Evolutionary conservation across 2,888 invertebrate species (phyloP).

Genomic region (Tiphia femorata): DNA sequence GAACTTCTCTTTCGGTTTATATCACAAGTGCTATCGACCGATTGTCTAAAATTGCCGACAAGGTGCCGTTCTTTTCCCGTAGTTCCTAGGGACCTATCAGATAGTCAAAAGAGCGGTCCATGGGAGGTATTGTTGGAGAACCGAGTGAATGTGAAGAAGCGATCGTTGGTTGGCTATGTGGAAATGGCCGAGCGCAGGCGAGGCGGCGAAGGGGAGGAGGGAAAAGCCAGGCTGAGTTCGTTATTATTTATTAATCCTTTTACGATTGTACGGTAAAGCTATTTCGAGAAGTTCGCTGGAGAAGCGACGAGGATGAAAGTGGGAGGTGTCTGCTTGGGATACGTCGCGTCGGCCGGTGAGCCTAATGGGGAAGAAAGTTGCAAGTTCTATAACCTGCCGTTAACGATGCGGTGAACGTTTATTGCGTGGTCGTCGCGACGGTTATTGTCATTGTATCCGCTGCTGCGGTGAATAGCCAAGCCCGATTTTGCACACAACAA

Average conservation of each 20-base stretch:
- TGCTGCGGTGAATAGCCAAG: no score
- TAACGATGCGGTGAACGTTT: constrained; percentile 49
- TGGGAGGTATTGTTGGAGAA: no score
- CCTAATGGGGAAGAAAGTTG: constrained; percentile 49
- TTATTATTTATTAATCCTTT: constrained; percentile 52
- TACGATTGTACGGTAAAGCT: constrained; percentile 46
- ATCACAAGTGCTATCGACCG: no score
- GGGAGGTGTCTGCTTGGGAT: no score
- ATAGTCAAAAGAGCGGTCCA: no score
- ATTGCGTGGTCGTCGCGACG: constrained; percentile 41
- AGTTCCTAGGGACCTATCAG: not conserved
- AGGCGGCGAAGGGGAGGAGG: constrained; percentile 1
- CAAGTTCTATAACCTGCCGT: constrained; percentile 49
- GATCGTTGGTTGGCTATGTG: not conserved
- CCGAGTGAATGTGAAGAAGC: not conserved
- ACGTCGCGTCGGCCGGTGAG: no score
- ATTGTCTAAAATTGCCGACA: no score
- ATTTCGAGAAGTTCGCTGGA: no score
- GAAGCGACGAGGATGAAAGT: no score
- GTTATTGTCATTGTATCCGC: not conserved
- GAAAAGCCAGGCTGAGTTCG: constrained; percentile 8
- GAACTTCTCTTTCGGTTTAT: no score
- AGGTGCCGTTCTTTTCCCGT: constrained; percentile 5
- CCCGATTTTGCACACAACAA: no score
- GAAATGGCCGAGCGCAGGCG: not conserved